These are phyloP conservation scores for Datnioides undecimradiatus DNA, from an alignment of 2,113 vertebrate species.

Conservation along the genomic window DNA sequence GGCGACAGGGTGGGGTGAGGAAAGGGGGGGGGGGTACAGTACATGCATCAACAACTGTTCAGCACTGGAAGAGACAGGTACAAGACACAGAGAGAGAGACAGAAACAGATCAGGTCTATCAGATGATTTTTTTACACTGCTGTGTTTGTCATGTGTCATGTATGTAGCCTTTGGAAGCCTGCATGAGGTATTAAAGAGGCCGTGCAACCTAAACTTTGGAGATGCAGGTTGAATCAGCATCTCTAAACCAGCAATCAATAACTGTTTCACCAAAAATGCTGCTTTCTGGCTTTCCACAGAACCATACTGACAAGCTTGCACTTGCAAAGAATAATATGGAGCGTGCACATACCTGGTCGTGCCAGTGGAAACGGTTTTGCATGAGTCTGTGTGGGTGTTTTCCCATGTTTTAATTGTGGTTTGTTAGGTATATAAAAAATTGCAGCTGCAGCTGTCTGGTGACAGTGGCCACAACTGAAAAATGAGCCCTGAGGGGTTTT, in stretches of 20 bases:
- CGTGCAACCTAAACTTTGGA: background rate
- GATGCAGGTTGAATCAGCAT: conserved; percentile 19
- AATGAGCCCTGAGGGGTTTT: conserved; percentile 34
- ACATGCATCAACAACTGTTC: conserved; percentile 84
- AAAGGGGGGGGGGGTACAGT: conserved; percentile 55
- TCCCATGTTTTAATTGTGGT: conserved; percentile 51
- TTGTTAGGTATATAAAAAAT: conserved; percentile 6
- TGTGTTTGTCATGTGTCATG: conserved; percentile 24
- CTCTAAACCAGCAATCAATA: conserved; percentile 12
- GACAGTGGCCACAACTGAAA: conserved; percentile 52
- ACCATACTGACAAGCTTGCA: conserved; percentile 29
- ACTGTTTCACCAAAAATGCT: conserved; percentile 10
- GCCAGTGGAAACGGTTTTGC: background rate
- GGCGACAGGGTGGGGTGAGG: conserved; percentile 61
- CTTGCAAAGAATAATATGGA: background rate
- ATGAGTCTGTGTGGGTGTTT: conserved; percentile 52
- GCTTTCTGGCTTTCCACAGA: background rate
- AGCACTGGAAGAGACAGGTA: conserved; percentile 69
- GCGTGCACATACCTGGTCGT: conserved; percentile 32
- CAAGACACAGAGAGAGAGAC: conserved; percentile 48
- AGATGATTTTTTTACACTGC: conserved; percentile 27
- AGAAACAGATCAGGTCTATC: conserved; percentile 36
- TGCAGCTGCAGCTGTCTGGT: conserved; percentile 36
- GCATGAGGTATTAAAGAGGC: background rate
- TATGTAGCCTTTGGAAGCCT: conserved; percentile 18